Evolutionary conservation across 1,140 invertebrate species (phyloP).

Genomic region (Drosophila equinoxialis): DNA sequence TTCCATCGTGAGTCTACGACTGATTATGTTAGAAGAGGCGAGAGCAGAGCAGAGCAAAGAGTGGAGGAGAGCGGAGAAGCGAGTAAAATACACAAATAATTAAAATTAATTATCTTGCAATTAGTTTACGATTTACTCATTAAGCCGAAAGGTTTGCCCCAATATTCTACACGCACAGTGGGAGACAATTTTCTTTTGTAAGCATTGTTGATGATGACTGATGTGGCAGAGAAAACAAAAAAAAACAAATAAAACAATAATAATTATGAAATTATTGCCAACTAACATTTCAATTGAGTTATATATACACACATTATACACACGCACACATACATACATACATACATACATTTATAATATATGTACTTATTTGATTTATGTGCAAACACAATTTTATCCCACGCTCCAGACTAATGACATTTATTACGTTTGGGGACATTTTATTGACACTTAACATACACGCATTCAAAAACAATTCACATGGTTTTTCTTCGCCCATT

Average conservation of each 20-base stretch:
- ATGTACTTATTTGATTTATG: constrained; percentile 75
- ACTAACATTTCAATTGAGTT: constrained; percentile 77
- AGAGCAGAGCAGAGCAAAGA: background rate
- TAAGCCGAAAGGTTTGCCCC: constrained; percentile 53
- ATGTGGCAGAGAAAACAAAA: background rate
- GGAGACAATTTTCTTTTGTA: constrained; percentile 36
- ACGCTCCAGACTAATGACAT: constrained; percentile 62
- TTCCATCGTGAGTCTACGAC: constrained; percentile 48
- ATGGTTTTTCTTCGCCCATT: constrained; percentile 19
- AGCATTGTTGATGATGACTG: background rate
- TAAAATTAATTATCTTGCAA: constrained; percentile 81
- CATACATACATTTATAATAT: background rate
- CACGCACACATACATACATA: too few species aligned
- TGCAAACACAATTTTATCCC: constrained; percentile 62
- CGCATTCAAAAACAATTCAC: constrained; percentile 19
- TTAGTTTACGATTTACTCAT: constrained; percentile 81
- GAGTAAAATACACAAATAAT: constrained; percentile 81
- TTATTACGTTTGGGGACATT: constrained; percentile 68
- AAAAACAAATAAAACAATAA: constrained; percentile 25
- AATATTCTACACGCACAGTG: constrained; percentile 46
- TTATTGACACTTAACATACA: constrained; percentile 73
- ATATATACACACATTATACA: background rate
- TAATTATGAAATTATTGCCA: constrained; percentile 72
- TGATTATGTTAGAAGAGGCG: constrained; percentile 60
- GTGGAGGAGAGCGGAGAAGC: background rate